Base-by-base conservation (phyloP, 2,113 vertebrate species). In the Chinchilla lanigera region DNA sequence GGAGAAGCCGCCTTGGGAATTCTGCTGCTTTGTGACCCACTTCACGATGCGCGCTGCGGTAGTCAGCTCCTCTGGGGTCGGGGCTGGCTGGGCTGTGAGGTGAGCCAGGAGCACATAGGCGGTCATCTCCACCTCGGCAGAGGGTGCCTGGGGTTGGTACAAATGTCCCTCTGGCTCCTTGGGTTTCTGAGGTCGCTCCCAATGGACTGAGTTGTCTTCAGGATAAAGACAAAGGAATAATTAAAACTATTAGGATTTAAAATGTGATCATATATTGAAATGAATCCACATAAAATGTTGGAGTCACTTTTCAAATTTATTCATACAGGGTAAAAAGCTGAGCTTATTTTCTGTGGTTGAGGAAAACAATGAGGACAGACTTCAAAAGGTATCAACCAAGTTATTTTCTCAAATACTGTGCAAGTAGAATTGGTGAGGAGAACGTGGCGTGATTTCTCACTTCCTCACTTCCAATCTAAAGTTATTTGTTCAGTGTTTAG, bases 11-110 rank as follows among this genome's bases (percentile, higher is more conserved):
- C 94, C 90, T 0, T 14, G 30, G 50, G 98, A 94, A 41, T 99
- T 99, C 95, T 98, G 98, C 71, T 99, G 98, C 90, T 98, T 98
- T 61, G 11, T 96, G 82, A 99, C 78, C 98, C 98, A 99, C 60
- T 96, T 97, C 20, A 98, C 95, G 1, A 98, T 98, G 83, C 12
- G 41, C 0, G 80, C 77, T 30, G 97, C 98, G 6, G 90, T 69
- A 30, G 20, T 77, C 26, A 98, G 96, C 41, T 99, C 98, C 60
- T 98, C 93, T 30, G 93, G 20, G 1, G 95, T 87, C 0, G 95
- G 97, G 77, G 91, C 87, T 9, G 98, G 71, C 56, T 96, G 94
- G 65, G 93, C 97, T 0, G 82, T 93, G 73, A 99, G 96, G 33
- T 96, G 35, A 89, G 98, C 91, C 4, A 98, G 98, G 71, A 99